These are phyloP conservation scores for Pangasius macronema DNA, from an alignment of 2,797 vertebrate genomes.

Conservation along the genomic window DNA sequence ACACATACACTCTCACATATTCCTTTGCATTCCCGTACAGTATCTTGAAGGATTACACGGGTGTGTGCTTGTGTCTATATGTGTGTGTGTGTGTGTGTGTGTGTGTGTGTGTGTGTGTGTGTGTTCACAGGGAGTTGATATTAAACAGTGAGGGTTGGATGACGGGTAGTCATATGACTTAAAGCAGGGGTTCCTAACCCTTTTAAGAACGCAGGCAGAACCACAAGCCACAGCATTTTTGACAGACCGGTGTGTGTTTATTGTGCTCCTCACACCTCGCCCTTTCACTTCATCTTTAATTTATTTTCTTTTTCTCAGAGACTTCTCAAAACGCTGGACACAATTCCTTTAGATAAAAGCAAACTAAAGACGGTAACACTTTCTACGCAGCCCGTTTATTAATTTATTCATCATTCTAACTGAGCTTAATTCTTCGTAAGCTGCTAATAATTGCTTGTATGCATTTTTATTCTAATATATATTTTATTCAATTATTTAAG, in stretches of 20 bases:
- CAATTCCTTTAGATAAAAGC: not conserved
- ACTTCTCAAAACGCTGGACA: not conserved
- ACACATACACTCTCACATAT: slow-evolving; percentile 12
- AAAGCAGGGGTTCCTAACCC: not conserved
- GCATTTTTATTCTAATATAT: not conserved
- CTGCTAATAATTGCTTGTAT: not conserved
- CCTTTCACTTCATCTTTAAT: not conserved
- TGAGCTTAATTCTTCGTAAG: not conserved
- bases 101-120: slow-evolving; percentile 36
- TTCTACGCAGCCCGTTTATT: not conserved
- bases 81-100: slow-evolving; percentile 28
- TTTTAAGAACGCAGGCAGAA: not conserved
- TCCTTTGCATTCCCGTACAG: slow-evolving; percentile 20
- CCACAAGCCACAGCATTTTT: not conserved
- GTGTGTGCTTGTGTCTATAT: slow-evolving; percentile 4
- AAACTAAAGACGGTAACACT: not conserved
- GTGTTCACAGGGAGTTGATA: slow-evolving; percentile 37
- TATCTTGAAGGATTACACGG: slow-evolving; percentile 13
- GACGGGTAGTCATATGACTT: slow-evolving; percentile 1
- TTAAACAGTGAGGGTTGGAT: slow-evolving; percentile 33
- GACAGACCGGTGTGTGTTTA: not conserved
- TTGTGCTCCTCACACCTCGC: not conserved
- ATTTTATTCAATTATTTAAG: not conserved
- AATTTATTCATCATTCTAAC: not conserved
- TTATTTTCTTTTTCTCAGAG: not conserved